A percentile compares a stretch with the other conserved stretches of the same genome.
phyloP scores from a whole-genome alignment of 2,888 invertebrate genomes.

The Meiosimyza decipiens region DNA sequence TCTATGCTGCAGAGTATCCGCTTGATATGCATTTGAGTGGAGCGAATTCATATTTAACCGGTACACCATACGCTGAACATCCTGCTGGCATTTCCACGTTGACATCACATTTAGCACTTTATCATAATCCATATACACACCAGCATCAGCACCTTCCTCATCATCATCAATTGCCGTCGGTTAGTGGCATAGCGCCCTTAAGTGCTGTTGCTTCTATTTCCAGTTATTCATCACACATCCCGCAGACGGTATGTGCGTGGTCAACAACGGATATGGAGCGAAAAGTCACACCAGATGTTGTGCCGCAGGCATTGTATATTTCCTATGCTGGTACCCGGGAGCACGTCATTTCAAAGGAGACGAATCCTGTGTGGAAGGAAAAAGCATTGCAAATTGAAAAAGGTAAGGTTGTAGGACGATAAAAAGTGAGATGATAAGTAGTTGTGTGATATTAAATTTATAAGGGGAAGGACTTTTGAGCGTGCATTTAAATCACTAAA shows the following conservation, averaged over 20 bases:
- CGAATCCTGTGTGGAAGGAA: constrained; percentile 70
- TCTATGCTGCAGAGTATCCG: constrained; percentile 45
- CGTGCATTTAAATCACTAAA: too few relatives aligned
- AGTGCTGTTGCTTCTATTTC: background rate
- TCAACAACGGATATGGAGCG: constrained; percentile 26
- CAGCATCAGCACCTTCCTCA: constrained; percentile 32
- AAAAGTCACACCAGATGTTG: constrained; percentile 49
- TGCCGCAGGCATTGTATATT: constrained; percentile 58
- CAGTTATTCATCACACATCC: constrained; percentile 47
- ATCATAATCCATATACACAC: constrained; percentile 43
- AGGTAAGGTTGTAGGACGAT: constrained; percentile 61
- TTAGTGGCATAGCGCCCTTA: background rate
- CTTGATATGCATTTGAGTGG: constrained; percentile 43
- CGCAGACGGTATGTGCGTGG: constrained; percentile 62
- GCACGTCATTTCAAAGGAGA: constrained; percentile 57
- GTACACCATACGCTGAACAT: constrained; percentile 18
- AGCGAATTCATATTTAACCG: constrained; percentile 21
- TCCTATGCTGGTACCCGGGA: constrained; percentile 51
- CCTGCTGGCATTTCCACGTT: constrained; percentile 6
- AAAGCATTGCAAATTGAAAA: constrained; percentile 73
- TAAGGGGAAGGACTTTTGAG: too few relatives aligned
- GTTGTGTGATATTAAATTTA: too few relatives aligned
- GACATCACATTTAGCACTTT: constrained; percentile 37
- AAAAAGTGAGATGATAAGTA: too few relatives aligned
- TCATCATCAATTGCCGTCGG: constrained; percentile 33